A percentile compares a stretch with the other conserved stretches of the same genome.
phyloP scores from a whole-genome alignment of 2,113 vertebrate species.

The Pluvianellus socialis region DNA sequence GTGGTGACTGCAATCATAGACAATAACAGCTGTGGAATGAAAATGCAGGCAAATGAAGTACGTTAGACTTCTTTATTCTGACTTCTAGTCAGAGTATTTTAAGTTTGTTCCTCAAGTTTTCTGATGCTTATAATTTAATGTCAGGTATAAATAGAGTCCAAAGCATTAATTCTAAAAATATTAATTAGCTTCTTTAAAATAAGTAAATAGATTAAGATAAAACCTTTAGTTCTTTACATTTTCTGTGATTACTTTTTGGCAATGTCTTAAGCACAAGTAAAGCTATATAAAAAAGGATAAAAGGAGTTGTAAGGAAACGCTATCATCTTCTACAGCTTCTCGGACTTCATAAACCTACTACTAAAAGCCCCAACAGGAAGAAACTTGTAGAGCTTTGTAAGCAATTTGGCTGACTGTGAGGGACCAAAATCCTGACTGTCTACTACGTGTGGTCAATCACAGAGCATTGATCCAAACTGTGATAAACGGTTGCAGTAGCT shows the following conservation, averaged over 20 bases:
- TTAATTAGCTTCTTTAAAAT: background rate
- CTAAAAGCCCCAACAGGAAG: background rate
- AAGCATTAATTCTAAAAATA: background rate
- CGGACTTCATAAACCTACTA: background rate
- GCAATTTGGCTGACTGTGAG: background rate
- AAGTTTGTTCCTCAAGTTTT: background rate
- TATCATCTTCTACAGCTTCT: background rate
- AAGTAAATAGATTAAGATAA: background rate
- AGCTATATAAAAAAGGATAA: background rate
- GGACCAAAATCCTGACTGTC: background rate
- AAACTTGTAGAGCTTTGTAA: background rate
- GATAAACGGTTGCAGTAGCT: background rate
- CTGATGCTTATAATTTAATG: background rate
- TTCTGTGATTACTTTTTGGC: background rate
- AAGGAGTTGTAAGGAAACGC: background rate
- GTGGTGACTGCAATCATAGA: background rate
- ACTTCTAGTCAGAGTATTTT: background rate
- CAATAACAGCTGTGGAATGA: background rate
- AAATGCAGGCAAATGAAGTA: background rate
- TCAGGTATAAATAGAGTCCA: background rate
- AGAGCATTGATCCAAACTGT: background rate
- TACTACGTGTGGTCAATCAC: background rate
- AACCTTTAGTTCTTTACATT: background rate
- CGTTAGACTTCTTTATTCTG: background rate
- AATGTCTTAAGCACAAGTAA: background rate